Conservation (phyloP, 2,888 invertebrate species). For the Brachyopa scutellaris region DNA sequence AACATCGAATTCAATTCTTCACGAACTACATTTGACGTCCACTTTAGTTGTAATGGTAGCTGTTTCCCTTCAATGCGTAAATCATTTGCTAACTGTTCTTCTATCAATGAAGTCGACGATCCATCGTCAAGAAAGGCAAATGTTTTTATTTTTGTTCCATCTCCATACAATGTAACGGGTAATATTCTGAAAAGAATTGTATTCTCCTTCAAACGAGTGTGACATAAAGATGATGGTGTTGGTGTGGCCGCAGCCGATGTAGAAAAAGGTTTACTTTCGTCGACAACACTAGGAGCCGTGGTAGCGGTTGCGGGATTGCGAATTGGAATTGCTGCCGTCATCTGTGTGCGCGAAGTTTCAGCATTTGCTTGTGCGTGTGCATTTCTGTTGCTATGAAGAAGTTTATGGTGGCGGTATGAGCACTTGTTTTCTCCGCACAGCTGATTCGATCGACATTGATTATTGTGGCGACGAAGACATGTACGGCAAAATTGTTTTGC, state of each 20-base stretch:
- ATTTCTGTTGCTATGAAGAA: background rate
- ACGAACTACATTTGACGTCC: background rate
- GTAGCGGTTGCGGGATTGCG: background rate
- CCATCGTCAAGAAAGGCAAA: constrained; percentile 39
- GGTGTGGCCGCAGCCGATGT: background rate
- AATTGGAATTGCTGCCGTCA: background rate
- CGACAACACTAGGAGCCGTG: too few relatives aligned
- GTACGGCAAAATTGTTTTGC: constrained; percentile 20
- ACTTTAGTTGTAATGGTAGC: background rate
- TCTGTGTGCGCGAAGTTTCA: background rate
- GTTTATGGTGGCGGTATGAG: constrained; percentile 6
- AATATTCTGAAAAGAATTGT: constrained; percentile 29
- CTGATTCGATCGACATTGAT: constrained; percentile 7
- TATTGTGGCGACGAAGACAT: constrained; percentile 6
- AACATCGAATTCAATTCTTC: background rate
- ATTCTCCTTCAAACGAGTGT: background rate
- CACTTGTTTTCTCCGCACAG: constrained; percentile 24
- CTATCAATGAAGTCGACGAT: background rate
- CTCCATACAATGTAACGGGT: constrained; percentile 6
- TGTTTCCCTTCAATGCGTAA: background rate
- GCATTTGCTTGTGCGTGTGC: background rate
- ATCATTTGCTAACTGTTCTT: background rate
- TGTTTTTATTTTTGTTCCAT: background rate
- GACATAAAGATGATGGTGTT: background rate
- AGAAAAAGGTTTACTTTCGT: too few relatives aligned